Conservation (phyloP, 1,140 invertebrate species). For the Rhagoletis zephyria region DNA sequence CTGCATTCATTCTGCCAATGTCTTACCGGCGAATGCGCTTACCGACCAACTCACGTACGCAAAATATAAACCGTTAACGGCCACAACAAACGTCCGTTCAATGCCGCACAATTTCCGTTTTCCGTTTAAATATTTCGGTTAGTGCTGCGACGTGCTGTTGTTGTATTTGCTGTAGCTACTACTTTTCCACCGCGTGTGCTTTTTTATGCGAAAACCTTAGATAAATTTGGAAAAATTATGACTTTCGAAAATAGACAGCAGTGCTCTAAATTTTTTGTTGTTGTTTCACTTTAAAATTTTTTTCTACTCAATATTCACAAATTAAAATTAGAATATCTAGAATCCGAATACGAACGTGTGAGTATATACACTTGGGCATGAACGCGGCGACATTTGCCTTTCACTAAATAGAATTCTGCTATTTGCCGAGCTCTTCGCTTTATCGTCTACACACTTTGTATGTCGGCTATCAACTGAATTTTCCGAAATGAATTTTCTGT, state of each 20-base stretch:
- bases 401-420: neutral
- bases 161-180: neutral
- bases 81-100: conserved; percentile 6
- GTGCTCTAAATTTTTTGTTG: neutral
- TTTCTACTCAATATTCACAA: neutral
- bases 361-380: neutral
- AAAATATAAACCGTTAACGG: conserved; percentile 43
- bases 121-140: conserved; percentile 5
- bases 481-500: conserved; percentile 32
- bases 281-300: neutral
- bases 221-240: neutral
- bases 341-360: neutral
- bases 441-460: conserved; percentile 16
- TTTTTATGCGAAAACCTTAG: neutral
- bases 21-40: neutral
- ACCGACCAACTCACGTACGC: neutral
- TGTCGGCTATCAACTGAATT: conserved; percentile 51
- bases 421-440: neutral
- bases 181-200: neutral
- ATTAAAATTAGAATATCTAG: conserved; percentile 24
- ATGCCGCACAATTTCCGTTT: conserved; percentile 29
- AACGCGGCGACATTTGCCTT: neutral
- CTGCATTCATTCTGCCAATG: neutral
- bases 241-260: conserved; percentile 30
- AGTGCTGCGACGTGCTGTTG: neutral